Percentiles rank a stretch among this genome's conserved stretches.
phyloP scores from a whole-genome alignment of 2,113 vertebrate genomes.

The Oreochromis aureus region DNA sequence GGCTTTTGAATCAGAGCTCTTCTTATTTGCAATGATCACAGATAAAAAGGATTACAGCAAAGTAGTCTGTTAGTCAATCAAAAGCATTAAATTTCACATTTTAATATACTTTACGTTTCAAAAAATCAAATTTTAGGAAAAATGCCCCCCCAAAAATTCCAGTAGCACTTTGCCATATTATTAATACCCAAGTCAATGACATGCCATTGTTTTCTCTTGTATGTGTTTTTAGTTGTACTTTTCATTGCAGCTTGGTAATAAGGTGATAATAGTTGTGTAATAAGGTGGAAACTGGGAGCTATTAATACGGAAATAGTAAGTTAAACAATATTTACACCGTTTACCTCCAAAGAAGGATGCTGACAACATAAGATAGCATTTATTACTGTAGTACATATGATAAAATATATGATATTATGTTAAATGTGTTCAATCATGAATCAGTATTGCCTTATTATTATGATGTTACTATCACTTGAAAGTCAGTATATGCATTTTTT shows the following conservation, averaged over 20 bases:
- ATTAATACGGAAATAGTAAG: not conserved
- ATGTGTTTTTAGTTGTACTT: not conserved
- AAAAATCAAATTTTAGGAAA: accelerated
- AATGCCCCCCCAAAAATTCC: not conserved
- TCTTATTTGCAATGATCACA: not conserved
- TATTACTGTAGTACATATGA: not conserved
- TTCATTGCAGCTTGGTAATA: not conserved
- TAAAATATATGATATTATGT: not conserved
- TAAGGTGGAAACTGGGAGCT: not conserved
- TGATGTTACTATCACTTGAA: not conserved
- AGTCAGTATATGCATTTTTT: not conserved
- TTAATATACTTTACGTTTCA: not conserved
- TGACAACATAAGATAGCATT: not conserved
- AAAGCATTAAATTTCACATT: not conserved
- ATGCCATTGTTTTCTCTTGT: not conserved
- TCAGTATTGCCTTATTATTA: not conserved
- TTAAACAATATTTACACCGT: not conserved
- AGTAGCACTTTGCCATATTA: not conserved
- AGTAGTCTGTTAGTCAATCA: not conserved
- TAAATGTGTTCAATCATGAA: not conserved
- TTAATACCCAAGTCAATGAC: not conserved
- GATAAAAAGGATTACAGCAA: not conserved
- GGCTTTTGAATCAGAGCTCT: not conserved
- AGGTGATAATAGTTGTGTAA: not conserved
- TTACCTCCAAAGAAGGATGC: not conserved